These are phyloP conservation scores for Malurus alboscapulatus DNA, from an alignment of 2,113 vertebrate species.

Conservation along the genomic window DNA sequence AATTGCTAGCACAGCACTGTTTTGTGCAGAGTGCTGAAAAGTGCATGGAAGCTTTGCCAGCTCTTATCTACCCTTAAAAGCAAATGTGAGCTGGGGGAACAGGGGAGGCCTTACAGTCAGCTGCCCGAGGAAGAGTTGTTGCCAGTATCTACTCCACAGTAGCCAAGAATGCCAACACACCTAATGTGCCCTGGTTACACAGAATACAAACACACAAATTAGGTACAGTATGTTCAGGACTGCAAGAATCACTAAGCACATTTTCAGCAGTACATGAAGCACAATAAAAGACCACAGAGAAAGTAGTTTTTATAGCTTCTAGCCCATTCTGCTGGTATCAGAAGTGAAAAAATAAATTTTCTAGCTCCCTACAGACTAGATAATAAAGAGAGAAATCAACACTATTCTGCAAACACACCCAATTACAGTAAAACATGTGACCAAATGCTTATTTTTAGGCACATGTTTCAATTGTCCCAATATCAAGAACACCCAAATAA, in stretches of 20 bases:
- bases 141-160: neutral
- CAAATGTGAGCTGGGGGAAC: fast-evolving
- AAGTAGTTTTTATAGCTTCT: neutral
- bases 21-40: neutral
- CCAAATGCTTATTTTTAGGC: neutral
- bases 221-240: neutral
- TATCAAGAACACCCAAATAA: neutral
- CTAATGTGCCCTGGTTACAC: neutral
- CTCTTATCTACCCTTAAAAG: neutral
- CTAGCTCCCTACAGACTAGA: neutral
- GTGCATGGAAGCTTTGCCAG: neutral
- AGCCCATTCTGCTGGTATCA: neutral
- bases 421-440: neutral
- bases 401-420: neutral
- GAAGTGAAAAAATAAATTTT: neutral
- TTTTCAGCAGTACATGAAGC: neutral
- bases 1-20: neutral
- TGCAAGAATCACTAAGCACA: neutral
- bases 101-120: neutral
- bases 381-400: neutral
- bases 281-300: neutral
- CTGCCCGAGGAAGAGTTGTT: neutral
- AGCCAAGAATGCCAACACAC: neutral
- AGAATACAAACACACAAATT: neutral
- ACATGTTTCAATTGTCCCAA: neutral